Conservation (phyloP, 35 echinoderm and acorn worm species). For the Lytechinus pictus region DNA sequence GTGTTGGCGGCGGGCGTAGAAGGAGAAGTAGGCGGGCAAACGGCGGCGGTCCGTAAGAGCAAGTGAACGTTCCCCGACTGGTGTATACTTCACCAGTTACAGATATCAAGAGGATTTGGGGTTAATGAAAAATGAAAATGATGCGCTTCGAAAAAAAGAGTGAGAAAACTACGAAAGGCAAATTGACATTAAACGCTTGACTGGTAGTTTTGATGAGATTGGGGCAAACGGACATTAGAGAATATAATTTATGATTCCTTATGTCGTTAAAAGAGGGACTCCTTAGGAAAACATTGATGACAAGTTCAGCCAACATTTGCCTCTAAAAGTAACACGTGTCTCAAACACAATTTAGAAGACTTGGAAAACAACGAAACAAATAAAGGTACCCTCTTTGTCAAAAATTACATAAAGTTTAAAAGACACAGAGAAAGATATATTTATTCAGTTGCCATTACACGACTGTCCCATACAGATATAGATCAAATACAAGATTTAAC, state of each 20-base stretch:
- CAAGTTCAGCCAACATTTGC: constrained; percentile 17
- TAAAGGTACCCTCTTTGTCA: constrained; percentile 1
- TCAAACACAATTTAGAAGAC: background rate
- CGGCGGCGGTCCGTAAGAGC: background rate
- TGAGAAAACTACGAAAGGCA: background rate
- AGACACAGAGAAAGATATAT: background rate
- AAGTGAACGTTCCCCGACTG: background rate
- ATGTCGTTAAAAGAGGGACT: background rate
- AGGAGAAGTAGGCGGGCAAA: background rate
- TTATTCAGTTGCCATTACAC: background rate
- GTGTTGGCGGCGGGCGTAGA: background rate
- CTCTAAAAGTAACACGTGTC: background rate
- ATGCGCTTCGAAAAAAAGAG: background rate
- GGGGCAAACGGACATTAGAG: background rate
- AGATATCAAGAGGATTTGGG: background rate
- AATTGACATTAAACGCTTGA: background rate
- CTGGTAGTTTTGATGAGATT: background rate
- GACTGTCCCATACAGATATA: background rate
- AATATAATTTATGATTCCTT: background rate
- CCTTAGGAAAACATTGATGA: background rate
- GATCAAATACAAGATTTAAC: background rate
- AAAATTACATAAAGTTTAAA: background rate
- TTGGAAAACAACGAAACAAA: background rate
- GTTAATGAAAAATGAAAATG: background rate
- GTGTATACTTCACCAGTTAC: background rate